Base-by-base conservation (phyloP, 2,888 invertebrate species). In the Philereme transversata region DNA sequence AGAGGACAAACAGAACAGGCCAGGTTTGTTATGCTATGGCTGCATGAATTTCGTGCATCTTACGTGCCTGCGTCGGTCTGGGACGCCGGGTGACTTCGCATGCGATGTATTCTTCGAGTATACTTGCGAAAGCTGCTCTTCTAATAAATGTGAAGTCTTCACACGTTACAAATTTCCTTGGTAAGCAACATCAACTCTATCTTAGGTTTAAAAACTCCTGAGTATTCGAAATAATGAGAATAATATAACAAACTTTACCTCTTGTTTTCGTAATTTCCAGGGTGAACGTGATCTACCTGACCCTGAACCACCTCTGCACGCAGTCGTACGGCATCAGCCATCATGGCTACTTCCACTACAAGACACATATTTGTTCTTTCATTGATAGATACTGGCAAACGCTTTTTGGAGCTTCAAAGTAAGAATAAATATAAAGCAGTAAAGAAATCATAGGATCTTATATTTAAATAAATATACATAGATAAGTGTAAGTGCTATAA, bases 341-440 rank as follows among this genome's bases (percentile, higher is more conserved):
- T 79, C 94, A 95, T 77, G 97, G 97, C 3, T 97, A 95, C 85
- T 97, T 96, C 78, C 97, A 97, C 81, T 97, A 97, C 95, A 95
- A 96, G 75, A 95, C 95, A 4, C 97, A 97, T 78, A 95, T 97
- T 51, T 95, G 95, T 58, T 94, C 94, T 36, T 97, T 97, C 75
- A 96, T 97, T 62, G 96, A 97, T 69, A 94, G 95, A 74, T 94
- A 96, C 78, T 97, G 97, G 97, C 93, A 93, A 45, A 83, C 92
- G 54, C 86, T 97, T 33, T 97, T 97, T 84, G 94, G 94, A 34
- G 86, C 92, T 65, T 93, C 94, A 95, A 90, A 93, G 95, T 91
- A 73, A 51, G 50, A 40, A 22, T 4, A 3, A 22, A 22, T 22
- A 2, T 22, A 22, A 2, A 22, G 3, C 22, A 22, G 1, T 22